phyloP scores from a whole-genome alignment of 2,797 vertebrate species.

The Ficedula albicollis region DNA sequence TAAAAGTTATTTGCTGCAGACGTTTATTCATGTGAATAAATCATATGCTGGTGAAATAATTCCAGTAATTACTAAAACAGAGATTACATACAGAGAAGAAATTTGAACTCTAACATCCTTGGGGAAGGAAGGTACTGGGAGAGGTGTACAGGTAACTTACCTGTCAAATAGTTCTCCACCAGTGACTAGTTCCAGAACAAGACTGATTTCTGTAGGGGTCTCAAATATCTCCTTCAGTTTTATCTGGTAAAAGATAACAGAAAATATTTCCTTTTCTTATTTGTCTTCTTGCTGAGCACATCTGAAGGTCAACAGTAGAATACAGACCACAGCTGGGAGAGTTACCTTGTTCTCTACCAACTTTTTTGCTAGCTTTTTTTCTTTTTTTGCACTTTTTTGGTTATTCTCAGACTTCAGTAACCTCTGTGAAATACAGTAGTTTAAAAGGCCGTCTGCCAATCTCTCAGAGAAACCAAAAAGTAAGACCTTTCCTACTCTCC shows the following conservation, averaged over 20 bases:
- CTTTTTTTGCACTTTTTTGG: background rate
- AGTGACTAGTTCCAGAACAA: constrained; percentile 87
- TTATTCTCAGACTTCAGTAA: background rate
- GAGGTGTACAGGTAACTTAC: constrained; percentile 62
- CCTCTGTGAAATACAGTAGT: background rate
- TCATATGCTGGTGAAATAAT: background rate
- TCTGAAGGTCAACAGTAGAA: background rate
- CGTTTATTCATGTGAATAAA: background rate
- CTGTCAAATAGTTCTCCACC: constrained; percentile 89
- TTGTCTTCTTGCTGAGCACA: background rate
- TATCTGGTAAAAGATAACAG: constrained; percentile 76
- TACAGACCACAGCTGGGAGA: background rate
- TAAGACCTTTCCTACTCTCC: background rate
- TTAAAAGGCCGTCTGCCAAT: background rate
- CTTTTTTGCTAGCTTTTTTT: background rate
- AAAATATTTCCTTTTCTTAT: background rate
- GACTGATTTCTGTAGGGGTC: constrained; percentile 86
- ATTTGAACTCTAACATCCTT: background rate
- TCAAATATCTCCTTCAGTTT: constrained; percentile 92
- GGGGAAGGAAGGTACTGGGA: background rate
- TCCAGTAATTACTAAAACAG: background rate
- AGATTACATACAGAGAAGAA: background rate
- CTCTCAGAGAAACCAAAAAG: background rate
- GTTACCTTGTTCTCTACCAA: background rate
- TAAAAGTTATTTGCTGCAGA: background rate